Evolutionary conservation across 2,113 vertebrate species (phyloP), one percentile per base, ranked within the genome.

Genomic region (Aptenodytes patagonicus): DNA sequence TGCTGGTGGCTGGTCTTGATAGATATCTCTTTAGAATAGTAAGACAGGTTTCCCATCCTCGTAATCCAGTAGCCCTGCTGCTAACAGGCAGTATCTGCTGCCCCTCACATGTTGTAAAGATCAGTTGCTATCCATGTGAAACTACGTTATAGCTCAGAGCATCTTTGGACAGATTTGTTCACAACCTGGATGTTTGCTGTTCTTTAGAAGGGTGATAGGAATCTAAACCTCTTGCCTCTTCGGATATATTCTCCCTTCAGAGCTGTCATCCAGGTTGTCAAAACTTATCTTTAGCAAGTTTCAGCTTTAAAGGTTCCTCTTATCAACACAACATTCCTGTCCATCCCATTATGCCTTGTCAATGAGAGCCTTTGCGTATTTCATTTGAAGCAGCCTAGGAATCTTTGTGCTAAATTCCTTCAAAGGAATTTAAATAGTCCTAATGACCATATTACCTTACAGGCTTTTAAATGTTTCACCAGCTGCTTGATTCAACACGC

Each of bases 401-500:
- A 73, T 75, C 70, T 85, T 83, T 70, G 42, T 91, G 61, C 65
- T 95, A 8, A 84, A 86, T 87, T 93, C 78, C 81, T 96, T 83
- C 68, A 91, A 86, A 81, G 91, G 72, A 92, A 92, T 91, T 90
- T 71, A 87, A 96, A 69, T 84, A 89, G 44, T 90, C 65, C 86
- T 95, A 89, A 95, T 97, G 94, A 71, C 89, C 90, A 21, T 93
- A 64, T 90, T 94, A 87, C 92, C 89, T 96, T 95, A 76, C 52
- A 92, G 83, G 52, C 92, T 55, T 92, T 87, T 72, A 44, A 89
- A 71, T 55, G 64, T 80, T 94, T 88, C 89, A 44, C 78, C 91
- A 95, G 91, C 89, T 96, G 91, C 78, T 91, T 31, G 36, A 51
- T 87, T 95, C 81, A 88, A 22, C 62, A 70, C 36, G 29, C 64